A percentile compares a stretch with the other conserved stretches of the same genome.
phyloP scores from a whole-genome alignment of 2,113 vertebrate species.

The Odontophorus gujanensis region DNA sequence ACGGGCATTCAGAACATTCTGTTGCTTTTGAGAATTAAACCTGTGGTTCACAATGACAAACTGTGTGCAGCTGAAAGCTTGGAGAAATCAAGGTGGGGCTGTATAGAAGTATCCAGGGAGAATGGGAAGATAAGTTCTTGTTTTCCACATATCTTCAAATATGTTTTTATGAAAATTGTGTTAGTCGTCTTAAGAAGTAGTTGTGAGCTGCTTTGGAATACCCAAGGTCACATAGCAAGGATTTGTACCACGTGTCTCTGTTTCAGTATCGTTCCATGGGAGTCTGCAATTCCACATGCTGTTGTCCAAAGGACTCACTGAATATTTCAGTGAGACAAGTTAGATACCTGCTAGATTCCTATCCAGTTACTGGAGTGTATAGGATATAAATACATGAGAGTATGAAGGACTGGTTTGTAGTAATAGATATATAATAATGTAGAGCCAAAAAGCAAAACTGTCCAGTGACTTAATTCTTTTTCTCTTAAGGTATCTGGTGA shows the following conservation, averaged over 20 bases:
- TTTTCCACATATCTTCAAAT: not conserved
- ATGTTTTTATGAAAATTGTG: not conserved
- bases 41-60: not conserved
- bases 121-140: not conserved
- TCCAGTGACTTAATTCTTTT: not conserved
- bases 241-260: not conserved
- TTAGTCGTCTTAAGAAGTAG: not conserved
- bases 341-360: not conserved
- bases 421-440: not conserved
- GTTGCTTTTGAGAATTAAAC: not conserved
- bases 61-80: not conserved
- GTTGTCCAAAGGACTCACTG: not conserved
- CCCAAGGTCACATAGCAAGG: fast-evolving
- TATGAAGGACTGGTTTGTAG: not conserved
- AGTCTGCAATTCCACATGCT: not conserved
- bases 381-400: not conserved
- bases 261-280: not conserved
- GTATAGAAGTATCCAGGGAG: not conserved
- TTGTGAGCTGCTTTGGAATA: not conserved
- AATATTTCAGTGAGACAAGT: not conserved
- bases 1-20: not conserved
- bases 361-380: not conserved
- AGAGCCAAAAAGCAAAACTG: not conserved
- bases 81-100: not conserved
- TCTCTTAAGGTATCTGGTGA: not conserved